Base-by-base conservation (phyloP, 2,888 invertebrate genomes). In the Neoitamus cyanurus region DNA sequence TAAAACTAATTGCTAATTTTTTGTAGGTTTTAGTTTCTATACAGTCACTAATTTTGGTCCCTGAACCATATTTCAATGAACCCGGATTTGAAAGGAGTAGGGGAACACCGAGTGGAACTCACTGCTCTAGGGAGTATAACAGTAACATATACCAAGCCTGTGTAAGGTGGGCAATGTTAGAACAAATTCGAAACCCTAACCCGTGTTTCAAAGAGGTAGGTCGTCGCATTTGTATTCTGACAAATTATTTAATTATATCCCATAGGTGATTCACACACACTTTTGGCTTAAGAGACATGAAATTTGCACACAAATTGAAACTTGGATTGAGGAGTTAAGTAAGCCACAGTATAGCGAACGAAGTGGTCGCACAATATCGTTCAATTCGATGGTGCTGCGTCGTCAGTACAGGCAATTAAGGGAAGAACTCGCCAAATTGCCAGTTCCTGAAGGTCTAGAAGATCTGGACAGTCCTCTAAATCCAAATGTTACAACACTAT, bases 141-240 rank as follows among this genome's bases (percentile, higher is more conserved):
- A 96, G 97, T 88, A 98, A 98, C 92, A 97, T 98, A 89, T 96
- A 97, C 91, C 97, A 98, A 92, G 98, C 98, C 9, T 97, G 97
- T 87, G 97, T 97, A 86, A 95, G 97, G 90, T 98, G 98, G 98
- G 98, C 97, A 87, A 98, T 98, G 97, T 93, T 98, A 86, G 98
- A 98, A 92, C 97, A 97, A 91, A 94, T 98, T 87, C 92, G 95
- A 85, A 96, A 96, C 92, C 97, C 98, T 4, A 96, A 96, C 90
- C 95, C 96, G 58, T 97, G 97, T 92, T 98, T 98, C 91, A 96
- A 95, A 91, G 96, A 97, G 92, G 96, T 96, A 89, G 89, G 86
- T 68, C 20, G 68, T n/a, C 88, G 4, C 7, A n/a, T 83, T 28
- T 31, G 7, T 37, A 69, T 72, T 34, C 4, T 34, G 7, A 37